Conservation (phyloP, 1,140 invertebrate species). For the Caenorhabditis remanei region DNA sequence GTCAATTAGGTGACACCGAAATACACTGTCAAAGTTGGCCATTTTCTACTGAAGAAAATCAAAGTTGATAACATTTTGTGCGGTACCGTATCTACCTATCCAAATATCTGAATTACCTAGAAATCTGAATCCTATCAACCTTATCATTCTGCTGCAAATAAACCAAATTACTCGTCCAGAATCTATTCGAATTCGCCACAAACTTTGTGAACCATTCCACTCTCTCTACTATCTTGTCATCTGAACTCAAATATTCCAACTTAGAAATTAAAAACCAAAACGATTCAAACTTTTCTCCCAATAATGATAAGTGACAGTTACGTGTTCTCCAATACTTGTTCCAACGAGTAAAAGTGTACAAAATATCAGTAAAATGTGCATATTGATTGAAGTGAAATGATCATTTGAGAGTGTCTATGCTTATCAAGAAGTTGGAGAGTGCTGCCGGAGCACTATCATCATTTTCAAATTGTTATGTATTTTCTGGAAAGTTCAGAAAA, state of each 20-base stretch:
- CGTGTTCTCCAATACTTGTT: neutral
- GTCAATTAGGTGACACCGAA: no score
- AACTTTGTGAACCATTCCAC: slow-evolving; percentile 31
- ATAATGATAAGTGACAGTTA: slow-evolving; percentile 40
- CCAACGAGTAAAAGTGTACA: neutral
- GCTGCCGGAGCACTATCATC: neutral
- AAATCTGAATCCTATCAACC: slow-evolving; percentile 8
- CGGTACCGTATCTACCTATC: no score
- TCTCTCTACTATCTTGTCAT: slow-evolving; percentile 1
- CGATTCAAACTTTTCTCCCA: slow-evolving; percentile 22
- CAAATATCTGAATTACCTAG: neutral
- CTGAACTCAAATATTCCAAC: neutral
- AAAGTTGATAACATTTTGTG: no score
- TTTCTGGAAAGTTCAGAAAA: neutral
- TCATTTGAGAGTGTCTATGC: neutral
- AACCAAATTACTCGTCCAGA: slow-evolving; percentile 44
- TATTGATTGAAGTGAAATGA: slow-evolving; percentile 30
- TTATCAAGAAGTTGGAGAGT: neutral
- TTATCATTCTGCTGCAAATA: slow-evolving; percentile 6
- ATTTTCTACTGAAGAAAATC: no score
- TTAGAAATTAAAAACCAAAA: neutral
- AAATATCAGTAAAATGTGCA: neutral
- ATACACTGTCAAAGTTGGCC: no score
- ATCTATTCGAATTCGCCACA: slow-evolving; percentile 23
- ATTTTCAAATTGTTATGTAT: neutral